Percentiles rank a stretch among this genome's conserved stretches.
Conservation (phyloP, 1,140 invertebrate species). For the Drosophila serrata region DNA sequence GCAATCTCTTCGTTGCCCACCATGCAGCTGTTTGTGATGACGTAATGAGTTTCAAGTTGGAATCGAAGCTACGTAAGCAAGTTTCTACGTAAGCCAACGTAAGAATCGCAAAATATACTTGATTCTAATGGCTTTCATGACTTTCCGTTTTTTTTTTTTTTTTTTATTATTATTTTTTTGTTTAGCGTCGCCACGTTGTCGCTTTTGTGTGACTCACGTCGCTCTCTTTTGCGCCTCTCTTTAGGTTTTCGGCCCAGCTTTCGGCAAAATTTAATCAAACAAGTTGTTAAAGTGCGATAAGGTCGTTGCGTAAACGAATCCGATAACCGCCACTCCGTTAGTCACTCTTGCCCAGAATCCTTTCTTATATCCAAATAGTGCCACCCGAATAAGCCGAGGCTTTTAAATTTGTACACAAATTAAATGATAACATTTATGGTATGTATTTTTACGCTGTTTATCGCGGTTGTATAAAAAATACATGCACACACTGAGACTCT, state of each 20-base stretch:
- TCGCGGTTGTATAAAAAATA: background rate
- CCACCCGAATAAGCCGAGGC: too few relatives aligned
- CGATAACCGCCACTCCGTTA: conserved; percentile 5
- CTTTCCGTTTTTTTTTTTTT: background rate
- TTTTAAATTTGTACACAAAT: background rate
- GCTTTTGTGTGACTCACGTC: conserved; percentile 23
- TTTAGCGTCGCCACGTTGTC: conserved; percentile 53
- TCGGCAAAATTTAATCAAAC: conserved; percentile 48
- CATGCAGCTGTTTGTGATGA: conserved; percentile 35
- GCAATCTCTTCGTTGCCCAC: background rate
- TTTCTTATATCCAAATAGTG: background rate
- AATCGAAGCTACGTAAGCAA: conserved; percentile 23
- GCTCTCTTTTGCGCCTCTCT: conserved; percentile 42
- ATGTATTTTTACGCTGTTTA: too few relatives aligned
- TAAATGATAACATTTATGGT: background rate
- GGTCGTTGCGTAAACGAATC: conserved; percentile 37
- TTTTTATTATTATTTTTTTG: background rate
- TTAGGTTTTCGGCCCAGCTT: conserved; percentile 13
- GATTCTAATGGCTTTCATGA: conserved; percentile 11
- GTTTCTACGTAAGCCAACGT: background rate
- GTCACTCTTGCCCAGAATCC: conserved; percentile 1
- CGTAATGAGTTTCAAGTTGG: conserved; percentile 46
- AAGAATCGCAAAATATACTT: conserved; percentile 7
- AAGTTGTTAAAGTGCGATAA: conserved; percentile 56
- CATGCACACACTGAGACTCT: background rate